Evolutionary conservation across 2,797 vertebrate species (phyloP).

Genomic region (Fundulus diaphanus): DNA sequence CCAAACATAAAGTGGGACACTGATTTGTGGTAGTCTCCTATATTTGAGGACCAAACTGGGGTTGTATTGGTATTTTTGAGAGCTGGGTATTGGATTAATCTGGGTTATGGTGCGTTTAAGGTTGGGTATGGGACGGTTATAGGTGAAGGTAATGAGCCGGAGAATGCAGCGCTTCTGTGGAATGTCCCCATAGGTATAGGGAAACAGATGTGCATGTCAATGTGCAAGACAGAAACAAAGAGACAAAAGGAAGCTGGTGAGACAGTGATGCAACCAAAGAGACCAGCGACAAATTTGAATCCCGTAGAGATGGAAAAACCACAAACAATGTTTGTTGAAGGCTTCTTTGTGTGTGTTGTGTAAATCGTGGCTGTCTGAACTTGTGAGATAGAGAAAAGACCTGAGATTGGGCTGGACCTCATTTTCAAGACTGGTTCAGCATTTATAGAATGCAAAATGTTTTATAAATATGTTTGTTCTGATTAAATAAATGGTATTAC

Average conservation of each 20-base stretch:
- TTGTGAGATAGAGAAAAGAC: conserved; percentile 22
- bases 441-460: neutral
- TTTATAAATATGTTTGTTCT: conserved; percentile 55
- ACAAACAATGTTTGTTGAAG: conserved; percentile 12
- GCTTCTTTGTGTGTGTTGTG: neutral
- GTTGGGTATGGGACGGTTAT: neutral
- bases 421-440: neutral
- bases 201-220: neutral
- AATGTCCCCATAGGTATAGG: neutral
- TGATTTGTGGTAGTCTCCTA: neutral
- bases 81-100: neutral
- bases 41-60: too few species aligned
- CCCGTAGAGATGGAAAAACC: neutral
- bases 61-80: neutral
- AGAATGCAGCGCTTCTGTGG: neutral
- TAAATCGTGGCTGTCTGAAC: conserved; percentile 2
- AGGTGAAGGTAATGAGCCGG: neutral
- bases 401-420: neutral
- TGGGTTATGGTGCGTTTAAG: neutral
- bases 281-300: conserved; percentile 46
- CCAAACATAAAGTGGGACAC: neutral
- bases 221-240: conserved; percentile 52
- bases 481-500: neutral
- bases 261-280: conserved; percentile 41
- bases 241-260: conserved; percentile 54